Percentiles rank a stretch among this genome's conserved stretches.
These are phyloP conservation scores for Listronotus bonariensis DNA, from an alignment of 1,140 invertebrate genomes.

Conservation along the genomic window DNA sequence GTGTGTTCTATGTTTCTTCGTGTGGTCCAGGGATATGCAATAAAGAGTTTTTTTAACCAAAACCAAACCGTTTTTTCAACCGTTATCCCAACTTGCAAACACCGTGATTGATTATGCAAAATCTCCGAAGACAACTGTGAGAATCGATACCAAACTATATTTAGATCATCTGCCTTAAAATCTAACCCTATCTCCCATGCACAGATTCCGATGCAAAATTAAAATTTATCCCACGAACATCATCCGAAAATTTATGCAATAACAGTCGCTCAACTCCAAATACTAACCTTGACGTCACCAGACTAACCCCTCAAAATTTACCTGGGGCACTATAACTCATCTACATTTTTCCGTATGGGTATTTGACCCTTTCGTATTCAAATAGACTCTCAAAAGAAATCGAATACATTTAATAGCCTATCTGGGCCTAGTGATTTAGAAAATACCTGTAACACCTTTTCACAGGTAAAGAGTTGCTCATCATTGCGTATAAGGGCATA, in stretches of 20 bases:
- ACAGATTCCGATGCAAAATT: constrained; percentile 42
- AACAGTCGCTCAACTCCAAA: constrained; percentile 27
- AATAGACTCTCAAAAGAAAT: constrained; percentile 49
- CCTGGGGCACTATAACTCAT: constrained; percentile 44
- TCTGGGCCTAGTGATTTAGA: constrained; percentile 44
- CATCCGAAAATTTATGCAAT: constrained; percentile 45
- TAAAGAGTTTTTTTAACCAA: too few species aligned
- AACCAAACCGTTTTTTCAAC: constrained; percentile 27
- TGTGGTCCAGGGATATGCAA: too few species aligned
- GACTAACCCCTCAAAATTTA: constrained; percentile 7
- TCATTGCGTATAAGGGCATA: constrained; percentile 21
- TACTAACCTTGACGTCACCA: not conserved
- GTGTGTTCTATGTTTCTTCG: too few species aligned
- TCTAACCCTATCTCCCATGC: constrained; percentile 44
- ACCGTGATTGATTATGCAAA: constrained; percentile 44
- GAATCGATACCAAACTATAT: constrained; percentile 43
- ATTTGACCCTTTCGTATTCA: constrained; percentile 52
- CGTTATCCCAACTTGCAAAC: constrained; percentile 26
- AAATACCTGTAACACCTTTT: constrained; percentile 42
- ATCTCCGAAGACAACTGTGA: constrained; percentile 44
- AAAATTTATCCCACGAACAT: constrained; percentile 48
- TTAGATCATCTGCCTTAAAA: constrained; percentile 42
- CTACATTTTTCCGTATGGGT: constrained; percentile 52
- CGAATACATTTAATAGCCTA: constrained; percentile 55
- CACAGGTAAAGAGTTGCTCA: constrained; percentile 38